Evolutionary conservation across 2,113 vertebrate species (phyloP), one percentile per base, ranked within the genome.

Genomic region (Calypte anna): DNA sequence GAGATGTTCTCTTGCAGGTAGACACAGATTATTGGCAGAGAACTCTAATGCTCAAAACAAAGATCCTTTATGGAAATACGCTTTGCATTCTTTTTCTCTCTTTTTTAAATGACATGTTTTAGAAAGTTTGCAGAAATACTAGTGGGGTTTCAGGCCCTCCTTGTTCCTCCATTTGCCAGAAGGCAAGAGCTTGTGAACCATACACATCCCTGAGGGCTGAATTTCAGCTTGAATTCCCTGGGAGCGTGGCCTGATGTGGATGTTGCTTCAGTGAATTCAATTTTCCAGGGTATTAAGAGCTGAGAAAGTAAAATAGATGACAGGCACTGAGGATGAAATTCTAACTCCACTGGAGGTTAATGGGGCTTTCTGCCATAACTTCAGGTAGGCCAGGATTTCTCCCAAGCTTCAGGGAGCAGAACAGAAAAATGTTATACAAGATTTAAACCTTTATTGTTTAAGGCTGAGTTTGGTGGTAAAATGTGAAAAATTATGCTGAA

Each of bases 221-320:
- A 73, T 24, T 91, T 86, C 63, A 80, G n/a, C 16, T 28, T 27
- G 24, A 82, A 91, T 74, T 94, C 87, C 88, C 84, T 66, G 70
- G 50, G 12, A 87, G 70, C 54, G 51, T 80, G 87, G 70, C 72
- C 82, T 53, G 36, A 82, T 91, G 82, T 59, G 51, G 59, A 81
- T 74, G 67, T 33, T 95, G 70, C 91, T 88, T 85, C 94, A 79
- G 63, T 63, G 84, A 91, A 88, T 91, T 95, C 82, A 90, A 85
- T 91, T 94, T 95, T 95, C 81, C 72, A 95, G 70, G 57, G 82
- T 88, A 83, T 80, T 80, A 94, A 88, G 77, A 93, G 53, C 33
- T 12, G 48, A 82, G 72, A 63, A 88, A 91, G 51, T 91, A 63
- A 85, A 96, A 88, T 18, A 88, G 51, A 88, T 66, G 67, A 66